These are phyloP conservation scores for Alosa sapidissima DNA, from an alignment of 2,797 vertebrate species.

Conservation along the genomic window DNA sequence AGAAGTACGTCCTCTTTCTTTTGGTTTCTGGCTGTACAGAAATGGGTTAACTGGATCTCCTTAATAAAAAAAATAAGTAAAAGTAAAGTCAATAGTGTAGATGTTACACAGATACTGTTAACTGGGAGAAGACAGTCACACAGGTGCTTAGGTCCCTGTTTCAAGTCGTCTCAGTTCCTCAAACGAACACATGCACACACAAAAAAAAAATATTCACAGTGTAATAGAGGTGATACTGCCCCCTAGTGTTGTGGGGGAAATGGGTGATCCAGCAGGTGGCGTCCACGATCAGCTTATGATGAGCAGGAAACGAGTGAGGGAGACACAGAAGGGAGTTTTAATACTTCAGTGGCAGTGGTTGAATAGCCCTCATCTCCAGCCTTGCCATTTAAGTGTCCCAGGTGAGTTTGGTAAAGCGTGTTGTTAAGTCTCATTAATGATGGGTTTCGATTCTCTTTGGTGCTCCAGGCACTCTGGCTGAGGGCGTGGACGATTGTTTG, in stretches of 20 bases:
- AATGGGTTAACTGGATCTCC: neutral
- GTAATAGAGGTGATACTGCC: slow-evolving; percentile 47
- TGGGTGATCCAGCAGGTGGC: slow-evolving; percentile 1
- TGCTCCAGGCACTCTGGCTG: slow-evolving; percentile 40
- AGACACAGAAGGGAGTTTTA: slow-evolving; percentile 23
- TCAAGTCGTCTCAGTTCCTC: slow-evolving; percentile 2
- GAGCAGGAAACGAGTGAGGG: neutral
- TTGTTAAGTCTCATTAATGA: slow-evolving; percentile 27
- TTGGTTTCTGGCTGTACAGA: neutral
- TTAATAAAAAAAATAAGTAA: neutral
- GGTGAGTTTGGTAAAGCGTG: slow-evolving; percentile 47
- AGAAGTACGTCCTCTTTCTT: neutral
- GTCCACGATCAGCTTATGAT: neutral
- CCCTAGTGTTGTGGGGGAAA: slow-evolving; percentile 62
- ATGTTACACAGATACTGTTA: neutral
- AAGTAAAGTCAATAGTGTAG: neutral
- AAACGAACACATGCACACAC: slow-evolving; percentile 19
- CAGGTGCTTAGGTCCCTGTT: neutral
- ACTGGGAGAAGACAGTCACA: neutral
- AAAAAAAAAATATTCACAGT: slow-evolving; percentile 35
- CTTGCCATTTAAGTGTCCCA: slow-evolving; percentile 38
- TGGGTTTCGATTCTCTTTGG: slow-evolving; percentile 44
- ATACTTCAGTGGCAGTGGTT: slow-evolving; percentile 62
- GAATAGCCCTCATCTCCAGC: slow-evolving; percentile 48
- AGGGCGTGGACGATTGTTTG: slow-evolving; percentile 30